phyloP scores from a whole-genome alignment of 2,797 vertebrate species.

The Caiman crocodilus region DNA sequence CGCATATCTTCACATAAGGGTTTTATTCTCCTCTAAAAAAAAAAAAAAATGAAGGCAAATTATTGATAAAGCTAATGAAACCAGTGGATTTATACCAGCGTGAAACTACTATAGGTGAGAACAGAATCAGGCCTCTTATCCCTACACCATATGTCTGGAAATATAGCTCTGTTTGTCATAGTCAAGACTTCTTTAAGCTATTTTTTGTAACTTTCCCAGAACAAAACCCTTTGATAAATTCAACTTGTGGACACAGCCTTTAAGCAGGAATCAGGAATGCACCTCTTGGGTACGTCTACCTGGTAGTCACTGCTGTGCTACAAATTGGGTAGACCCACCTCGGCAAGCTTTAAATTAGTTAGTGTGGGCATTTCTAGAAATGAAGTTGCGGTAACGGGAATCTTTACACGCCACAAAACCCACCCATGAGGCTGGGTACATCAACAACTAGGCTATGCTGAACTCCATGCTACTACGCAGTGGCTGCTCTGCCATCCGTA shows the following conservation, averaged over 20 bases:
- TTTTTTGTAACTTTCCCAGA: background rate
- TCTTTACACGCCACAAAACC: too few relatives aligned
- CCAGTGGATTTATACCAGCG: background rate
- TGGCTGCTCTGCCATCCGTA: too few relatives aligned
- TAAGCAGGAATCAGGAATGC: background rate
- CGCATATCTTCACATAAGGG: background rate
- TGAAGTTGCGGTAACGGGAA: too few relatives aligned
- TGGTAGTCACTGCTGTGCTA: too few relatives aligned
- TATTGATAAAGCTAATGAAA: background rate
- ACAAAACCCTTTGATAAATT: background rate
- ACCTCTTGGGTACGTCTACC: background rate
- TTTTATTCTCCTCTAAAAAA: background rate
- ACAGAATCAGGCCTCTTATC: background rate
- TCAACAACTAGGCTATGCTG: too few relatives aligned
- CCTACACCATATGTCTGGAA: background rate
- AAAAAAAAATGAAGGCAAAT: background rate
- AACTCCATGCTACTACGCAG: too few relatives aligned
- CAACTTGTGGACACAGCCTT: background rate
- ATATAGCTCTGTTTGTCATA: background rate
- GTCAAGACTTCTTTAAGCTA: background rate
- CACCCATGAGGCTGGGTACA: too few relatives aligned
- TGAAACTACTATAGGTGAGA: background rate
- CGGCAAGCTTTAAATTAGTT: too few relatives aligned
- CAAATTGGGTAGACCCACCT: too few relatives aligned
- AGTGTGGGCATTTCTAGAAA: too few relatives aligned